Evolutionary conservation across 2,888 invertebrate species (phyloP), one percentile per base, ranked within the genome.

Genomic region (Petrolisthes cinctipes): DNA sequence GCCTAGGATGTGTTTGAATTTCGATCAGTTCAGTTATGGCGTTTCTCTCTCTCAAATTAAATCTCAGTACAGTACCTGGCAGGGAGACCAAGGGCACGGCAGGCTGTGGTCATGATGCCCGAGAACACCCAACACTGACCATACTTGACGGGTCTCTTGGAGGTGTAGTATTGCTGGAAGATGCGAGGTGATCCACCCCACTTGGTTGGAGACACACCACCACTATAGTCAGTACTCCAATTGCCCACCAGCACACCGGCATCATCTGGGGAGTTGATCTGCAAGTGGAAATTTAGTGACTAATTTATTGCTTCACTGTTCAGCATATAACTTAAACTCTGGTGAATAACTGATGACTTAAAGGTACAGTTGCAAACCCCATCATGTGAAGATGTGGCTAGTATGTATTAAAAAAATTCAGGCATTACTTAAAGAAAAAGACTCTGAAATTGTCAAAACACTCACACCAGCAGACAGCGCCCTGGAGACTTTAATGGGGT

Each of bases 51-150:
- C 37, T 37, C 37, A 37, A 37, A 37, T 37, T 37, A 37, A 37
- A 37, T 37, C 37, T 1, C 37, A 37, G 37, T 37, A 37, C 37
- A 37, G 5, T 95, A 95, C 89, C 96, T 94, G 92, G 95, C 14
- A 37, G 96, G 96, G 91, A 96, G 95, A 90, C 96, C 97, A 82
- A 96, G 93, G 71, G 96, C 95, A 91, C 96, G 94, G 93, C 95
- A 96, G 91, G 96, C 94, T 90, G 98, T 97, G 0, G 97, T 96
- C 82, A 97, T 93, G 37, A 98, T 96, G 0, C 98, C 98, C 4
- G 98, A 95, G 92, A 97, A 98, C 5, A 98, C 97, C 97, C 98
- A 98, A 92, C 98, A 91, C 92, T 98, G 98, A 0, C 97, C 98
- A 92, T 96, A 99, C 93, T 97, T 97, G 0, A 98, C 97, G 0